These are phyloP conservation scores for Lichenostomus cassidix DNA, from an alignment of 2,113 vertebrate species.

Conservation along the genomic window DNA sequence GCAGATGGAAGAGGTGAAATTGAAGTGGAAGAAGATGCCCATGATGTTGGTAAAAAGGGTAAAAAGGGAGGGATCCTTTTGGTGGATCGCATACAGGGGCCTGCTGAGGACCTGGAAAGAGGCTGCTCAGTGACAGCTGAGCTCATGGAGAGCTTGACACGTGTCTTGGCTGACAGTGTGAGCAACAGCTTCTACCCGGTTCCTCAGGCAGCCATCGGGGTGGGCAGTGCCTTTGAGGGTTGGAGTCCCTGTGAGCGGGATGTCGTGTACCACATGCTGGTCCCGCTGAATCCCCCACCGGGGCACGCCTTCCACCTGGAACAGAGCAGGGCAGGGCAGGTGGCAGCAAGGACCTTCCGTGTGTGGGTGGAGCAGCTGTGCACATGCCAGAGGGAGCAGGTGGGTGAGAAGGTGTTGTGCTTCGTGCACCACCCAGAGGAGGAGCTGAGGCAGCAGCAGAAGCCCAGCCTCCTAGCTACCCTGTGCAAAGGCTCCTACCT, in stretches of 20 bases:
- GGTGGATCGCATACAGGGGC: rapidly evolving
- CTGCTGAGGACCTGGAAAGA: neutral
- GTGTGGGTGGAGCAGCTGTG: neutral
- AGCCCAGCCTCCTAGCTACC: neutral
- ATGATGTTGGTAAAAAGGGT: rapidly evolving
- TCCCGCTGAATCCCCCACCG: neutral
- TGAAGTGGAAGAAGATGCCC: rapidly evolving
- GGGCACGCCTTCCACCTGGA: neutral
- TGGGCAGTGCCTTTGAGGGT: neutral
- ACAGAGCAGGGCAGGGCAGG: neutral
- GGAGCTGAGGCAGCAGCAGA: neutral
- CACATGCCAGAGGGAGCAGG: neutral
- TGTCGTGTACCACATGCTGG: neutral
- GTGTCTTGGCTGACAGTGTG: neutral
- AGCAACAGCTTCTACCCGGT: neutral
- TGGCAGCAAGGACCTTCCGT: neutral
- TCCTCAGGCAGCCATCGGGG: neutral
- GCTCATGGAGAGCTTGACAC: neutral
- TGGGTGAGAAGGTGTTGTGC: neutral
- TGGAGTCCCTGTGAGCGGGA: neutral
- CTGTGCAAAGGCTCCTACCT: neutral
- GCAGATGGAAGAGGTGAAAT: neutral
- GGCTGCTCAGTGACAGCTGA: neutral
- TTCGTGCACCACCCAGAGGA: neutral
- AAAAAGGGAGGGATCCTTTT: rapidly evolving